Evolutionary conservation across 2,113 vertebrate species (phyloP).

Genomic region (Lepisosteus osseus): DNA sequence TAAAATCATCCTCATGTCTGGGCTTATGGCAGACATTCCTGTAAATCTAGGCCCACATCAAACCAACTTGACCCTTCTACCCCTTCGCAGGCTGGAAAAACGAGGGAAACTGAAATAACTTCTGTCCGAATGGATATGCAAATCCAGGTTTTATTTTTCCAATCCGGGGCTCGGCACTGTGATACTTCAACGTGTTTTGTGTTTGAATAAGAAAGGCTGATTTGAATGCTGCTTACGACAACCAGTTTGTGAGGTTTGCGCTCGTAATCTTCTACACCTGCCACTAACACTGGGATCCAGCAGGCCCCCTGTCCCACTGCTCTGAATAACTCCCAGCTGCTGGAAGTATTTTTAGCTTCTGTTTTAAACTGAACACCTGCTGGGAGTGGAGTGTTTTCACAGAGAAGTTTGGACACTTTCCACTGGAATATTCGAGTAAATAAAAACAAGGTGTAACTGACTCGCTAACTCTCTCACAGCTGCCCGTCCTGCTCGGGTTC

Average conservation of each 20-base stretch:
- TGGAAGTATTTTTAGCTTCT: slow-evolving; percentile 81
- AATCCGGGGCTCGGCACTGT: background rate
- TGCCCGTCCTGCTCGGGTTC: background rate
- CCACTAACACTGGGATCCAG: slow-evolving; percentile 23
- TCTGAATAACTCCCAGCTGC: slow-evolving; percentile 77
- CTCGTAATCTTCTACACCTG: slow-evolving; percentile 41
- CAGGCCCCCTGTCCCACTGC: slow-evolving; percentile 47
- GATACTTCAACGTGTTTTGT: background rate
- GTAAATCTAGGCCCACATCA: background rate
- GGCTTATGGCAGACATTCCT: slow-evolving; percentile 1
- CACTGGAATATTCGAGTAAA: slow-evolving; percentile 46
- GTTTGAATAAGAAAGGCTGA: background rate
- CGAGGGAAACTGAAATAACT: background rate
- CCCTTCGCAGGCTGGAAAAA: background rate
- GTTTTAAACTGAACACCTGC: slow-evolving; percentile 90
- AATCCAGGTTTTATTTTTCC: background rate
- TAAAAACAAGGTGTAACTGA: slow-evolving; percentile 1
- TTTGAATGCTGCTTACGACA: background rate
- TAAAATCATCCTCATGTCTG: slow-evolving; percentile 17
- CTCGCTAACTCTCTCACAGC: background rate
- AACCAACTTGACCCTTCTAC: no score
- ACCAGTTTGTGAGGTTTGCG: background rate
- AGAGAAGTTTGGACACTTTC: slow-evolving; percentile 53
- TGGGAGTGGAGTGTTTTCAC: slow-evolving; percentile 53
- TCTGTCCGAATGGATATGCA: background rate